A percentile compares a stretch with the other conserved stretches of the same genome.
phyloP scores from a whole-genome alignment of 2,113 vertebrate genomes.

The Forbesichthys agassizii region DNA sequence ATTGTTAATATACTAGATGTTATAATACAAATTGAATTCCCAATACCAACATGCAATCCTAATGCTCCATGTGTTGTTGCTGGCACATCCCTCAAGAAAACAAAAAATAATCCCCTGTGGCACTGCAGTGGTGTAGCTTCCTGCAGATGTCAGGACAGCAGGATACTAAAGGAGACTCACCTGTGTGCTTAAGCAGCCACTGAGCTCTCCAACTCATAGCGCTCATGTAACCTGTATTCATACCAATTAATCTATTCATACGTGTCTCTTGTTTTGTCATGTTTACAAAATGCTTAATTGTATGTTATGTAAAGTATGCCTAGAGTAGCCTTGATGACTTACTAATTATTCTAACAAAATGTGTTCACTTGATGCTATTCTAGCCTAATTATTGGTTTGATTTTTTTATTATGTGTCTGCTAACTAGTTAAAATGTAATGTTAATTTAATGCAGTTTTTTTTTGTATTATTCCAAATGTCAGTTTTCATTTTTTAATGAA shows the following conservation, averaged over 20 bases:
- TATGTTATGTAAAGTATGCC: background rate
- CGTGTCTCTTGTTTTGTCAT: no score
- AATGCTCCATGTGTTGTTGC: no score
- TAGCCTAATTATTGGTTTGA: background rate
- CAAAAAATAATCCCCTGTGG: no score
- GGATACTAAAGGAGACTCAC: no score
- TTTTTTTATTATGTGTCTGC: background rate
- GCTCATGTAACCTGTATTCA: no score
- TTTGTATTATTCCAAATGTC: background rate
- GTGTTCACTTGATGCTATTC: background rate
- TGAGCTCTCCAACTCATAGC: no score
- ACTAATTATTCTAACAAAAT: background rate
- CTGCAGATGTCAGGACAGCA: no score
- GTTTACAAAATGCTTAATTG: background rate
- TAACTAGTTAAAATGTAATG: background rate
- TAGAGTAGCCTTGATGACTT: no score
- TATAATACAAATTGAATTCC: background rate
- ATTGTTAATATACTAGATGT: conserved; percentile 1
- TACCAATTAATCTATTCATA: no score
- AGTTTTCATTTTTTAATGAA: background rate
- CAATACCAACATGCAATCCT: background rate
- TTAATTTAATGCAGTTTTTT: background rate
- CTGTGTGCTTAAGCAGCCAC: no score
- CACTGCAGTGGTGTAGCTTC: no score
- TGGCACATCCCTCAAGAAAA: no score